A percentile compares a stretch with the other conserved stretches of the same genome.
Conservation (phyloP, 2,113 vertebrate species). For the Chauna torquata region DNA sequence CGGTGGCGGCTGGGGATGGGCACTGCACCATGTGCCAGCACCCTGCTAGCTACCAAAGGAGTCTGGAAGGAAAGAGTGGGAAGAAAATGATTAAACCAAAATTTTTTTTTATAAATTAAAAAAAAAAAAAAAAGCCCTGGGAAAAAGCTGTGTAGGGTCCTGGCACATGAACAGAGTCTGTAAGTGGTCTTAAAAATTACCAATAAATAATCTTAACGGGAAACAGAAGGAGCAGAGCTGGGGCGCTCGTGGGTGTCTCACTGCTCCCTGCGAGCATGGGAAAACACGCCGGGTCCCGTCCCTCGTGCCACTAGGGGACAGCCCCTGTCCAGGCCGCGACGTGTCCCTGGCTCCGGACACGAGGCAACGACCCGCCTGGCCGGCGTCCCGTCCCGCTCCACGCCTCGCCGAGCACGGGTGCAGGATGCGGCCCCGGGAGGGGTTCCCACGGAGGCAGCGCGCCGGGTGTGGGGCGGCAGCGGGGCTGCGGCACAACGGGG, state of each 20-base stretch:
- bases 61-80: constrained; percentile 48
- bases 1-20: rapidly evolving
- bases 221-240: constrained; percentile 55
- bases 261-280: constrained; percentile 36
- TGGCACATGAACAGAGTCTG: constrained; percentile 56
- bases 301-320: background rate
- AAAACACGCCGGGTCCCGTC: background rate
- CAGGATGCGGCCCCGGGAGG: background rate
- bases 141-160: constrained; percentile 49
- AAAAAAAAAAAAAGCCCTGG: constrained; percentile 31
- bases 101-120: background rate
- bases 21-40: background rate
- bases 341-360: background rate
- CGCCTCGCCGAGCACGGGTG: background rate
- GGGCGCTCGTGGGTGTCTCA: constrained; percentile 44
- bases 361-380: background rate
- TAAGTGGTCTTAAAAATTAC: constrained; percentile 55
- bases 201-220: constrained; percentile 69
- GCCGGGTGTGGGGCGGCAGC: background rate
- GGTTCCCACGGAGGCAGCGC: background rate
- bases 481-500: rapidly evolving
- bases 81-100: constrained; percentile 54
- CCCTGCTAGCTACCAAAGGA: background rate
- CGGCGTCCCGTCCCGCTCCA: rapidly evolving
- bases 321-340: background rate